Conservation (phyloP, 2,888 invertebrate genomes). For the Protophormia terraenovae region DNA sequence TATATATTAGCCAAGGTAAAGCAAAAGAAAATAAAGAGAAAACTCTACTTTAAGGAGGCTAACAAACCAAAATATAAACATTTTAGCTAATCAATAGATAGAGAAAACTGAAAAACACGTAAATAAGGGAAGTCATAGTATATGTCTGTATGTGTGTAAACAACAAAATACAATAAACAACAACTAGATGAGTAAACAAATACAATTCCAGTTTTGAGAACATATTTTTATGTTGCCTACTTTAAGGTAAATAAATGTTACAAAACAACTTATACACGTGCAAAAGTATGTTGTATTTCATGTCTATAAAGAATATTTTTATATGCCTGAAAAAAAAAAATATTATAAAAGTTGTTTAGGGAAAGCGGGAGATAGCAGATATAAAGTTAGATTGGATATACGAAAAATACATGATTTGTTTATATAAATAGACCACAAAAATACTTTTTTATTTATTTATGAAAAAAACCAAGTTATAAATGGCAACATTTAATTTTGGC, state of each 20-base stretch:
- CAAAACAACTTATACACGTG: background rate
- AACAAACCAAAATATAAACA: constrained; percentile 5
- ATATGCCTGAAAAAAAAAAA: background rate
- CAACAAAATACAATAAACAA: background rate
- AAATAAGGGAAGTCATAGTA: background rate
- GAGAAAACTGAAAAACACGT: background rate
- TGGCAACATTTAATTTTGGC: constrained; percentile 44
- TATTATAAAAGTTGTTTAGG: background rate
- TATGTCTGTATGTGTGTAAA: background rate
- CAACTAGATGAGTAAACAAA: constrained; percentile 3
- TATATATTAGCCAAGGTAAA: too few species aligned
- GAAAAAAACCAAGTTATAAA: constrained; percentile 32
- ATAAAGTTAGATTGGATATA: constrained; percentile 1
- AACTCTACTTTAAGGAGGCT: background rate
- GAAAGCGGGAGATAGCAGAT: background rate
- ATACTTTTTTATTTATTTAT: background rate
- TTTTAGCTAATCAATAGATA: constrained; percentile 62
- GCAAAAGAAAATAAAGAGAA: background rate
- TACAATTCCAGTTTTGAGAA: constrained; percentile 27
- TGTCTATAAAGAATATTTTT: background rate
- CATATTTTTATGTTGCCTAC: constrained; percentile 32
- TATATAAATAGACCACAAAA: constrained; percentile 28
- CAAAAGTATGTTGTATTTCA: background rate
- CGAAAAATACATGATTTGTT: constrained; percentile 15
- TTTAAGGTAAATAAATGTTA: constrained; percentile 7